Base-by-base conservation (phyloP, 2,888 invertebrate species). In the Coelopa pilipes region DNA sequence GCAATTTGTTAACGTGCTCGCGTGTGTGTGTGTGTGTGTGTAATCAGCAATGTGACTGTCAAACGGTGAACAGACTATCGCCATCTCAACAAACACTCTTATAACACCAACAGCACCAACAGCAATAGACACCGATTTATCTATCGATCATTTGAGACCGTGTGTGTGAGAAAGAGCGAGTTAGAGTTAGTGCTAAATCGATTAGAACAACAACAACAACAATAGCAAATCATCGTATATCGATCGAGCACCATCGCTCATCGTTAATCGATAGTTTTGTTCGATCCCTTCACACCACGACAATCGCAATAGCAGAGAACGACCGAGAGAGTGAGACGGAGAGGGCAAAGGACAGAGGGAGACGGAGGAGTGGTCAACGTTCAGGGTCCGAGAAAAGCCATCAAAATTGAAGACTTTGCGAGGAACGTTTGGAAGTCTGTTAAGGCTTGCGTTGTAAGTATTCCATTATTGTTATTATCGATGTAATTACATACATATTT, bases 401-500 rank as follows among this genome's bases (percentile, higher is more conserved):
- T 85, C 87, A 88, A 88, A 83, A 88, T 88, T 87, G 88, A 88
- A 87, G 87, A 86, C 83, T 86, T 88, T 82, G 87, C 86, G 82
- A 88, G 85, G 83, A 87, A 87, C 80, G 80, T 87, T 86, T 88
- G 88, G 88, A 87, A 88, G 87, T 88, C 88, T 83, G 85, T 88
- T 83, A 88, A 87, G 87, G 88, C 88, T 88, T 88, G 88, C 87
- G 82, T 88, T 86, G 88, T 88, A 82, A 88, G 88, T 88, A 84
- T 77, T 5, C 59, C 7, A 15, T 15, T 21, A 9, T 19, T 21
- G 3, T 66, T 53, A 9, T 53, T 53, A n/a, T 53, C 34, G 34
- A 34, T 34, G 7, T 34, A 34, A 4, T 34, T 34, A 34, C 34
- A 34, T 34, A n/a, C 7, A 34, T 34, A 34, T 34, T 34, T 34